These are phyloP conservation scores for Loxodonta africana DNA, from an alignment of 2,113 vertebrate genomes.

Conservation along the genomic window DNA sequence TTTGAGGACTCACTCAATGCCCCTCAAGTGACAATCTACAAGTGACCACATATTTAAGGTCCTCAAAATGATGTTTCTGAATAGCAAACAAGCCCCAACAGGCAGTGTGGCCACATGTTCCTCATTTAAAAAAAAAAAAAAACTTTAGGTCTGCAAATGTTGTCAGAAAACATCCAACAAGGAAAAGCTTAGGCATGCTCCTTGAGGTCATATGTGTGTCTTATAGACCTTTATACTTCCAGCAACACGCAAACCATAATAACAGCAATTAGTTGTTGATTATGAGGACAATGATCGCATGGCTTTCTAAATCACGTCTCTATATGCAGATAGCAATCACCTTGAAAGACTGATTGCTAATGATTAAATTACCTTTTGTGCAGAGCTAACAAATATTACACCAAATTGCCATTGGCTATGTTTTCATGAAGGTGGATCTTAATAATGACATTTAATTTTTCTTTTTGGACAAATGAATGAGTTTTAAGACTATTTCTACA, in stretches of 20 bases:
- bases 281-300: not conserved
- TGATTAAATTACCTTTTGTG: conserved; percentile 74
- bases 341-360: conserved; percentile 72
- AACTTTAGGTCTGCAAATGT: not conserved
- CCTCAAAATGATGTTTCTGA: not conserved
- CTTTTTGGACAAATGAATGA: conserved; percentile 78
- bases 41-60: not conserved
- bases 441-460: conserved; percentile 78
- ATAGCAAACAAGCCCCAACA: not conserved
- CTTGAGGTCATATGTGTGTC: not conserved
- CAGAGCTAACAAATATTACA: conserved; percentile 78
- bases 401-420: conserved; percentile 78
- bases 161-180: not conserved
- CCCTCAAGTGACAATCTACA: rapidly evolving
- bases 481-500: conserved; percentile 75
- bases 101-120: not conserved
- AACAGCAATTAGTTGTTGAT: not conserved
- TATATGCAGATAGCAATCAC: conserved; percentile 72
- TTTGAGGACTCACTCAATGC: not conserved
- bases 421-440: conserved; percentile 77
- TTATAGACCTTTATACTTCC: not conserved
- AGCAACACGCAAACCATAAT: not conserved
- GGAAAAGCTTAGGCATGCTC: not conserved
- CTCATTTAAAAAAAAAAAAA: not conserved
- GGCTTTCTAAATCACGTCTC: conserved; percentile 16